Evolutionary conservation across 2,797 vertebrate species (phyloP).

Genomic region (Telmatherina bonti): DNA sequence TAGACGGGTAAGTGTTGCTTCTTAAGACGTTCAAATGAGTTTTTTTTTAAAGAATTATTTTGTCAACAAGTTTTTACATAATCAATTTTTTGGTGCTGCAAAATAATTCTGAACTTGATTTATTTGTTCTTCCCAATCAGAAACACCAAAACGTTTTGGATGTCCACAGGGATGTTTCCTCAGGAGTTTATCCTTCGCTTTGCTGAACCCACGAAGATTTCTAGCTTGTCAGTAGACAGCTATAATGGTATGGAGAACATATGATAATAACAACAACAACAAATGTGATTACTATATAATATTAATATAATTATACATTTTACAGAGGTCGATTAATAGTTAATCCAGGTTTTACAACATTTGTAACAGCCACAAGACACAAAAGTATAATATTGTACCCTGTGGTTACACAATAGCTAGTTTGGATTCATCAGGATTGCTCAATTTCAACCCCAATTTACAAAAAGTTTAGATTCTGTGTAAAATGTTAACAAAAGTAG

Average conservation of each 20-base stretch:
- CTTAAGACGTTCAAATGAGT: too few species aligned
- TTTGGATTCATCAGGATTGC: neutral
- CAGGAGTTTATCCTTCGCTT: conserved; percentile 93
- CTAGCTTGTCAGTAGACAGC: conserved; percentile 86
- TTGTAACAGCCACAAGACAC: neutral
- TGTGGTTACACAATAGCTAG: neutral
- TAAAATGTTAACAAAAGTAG: too few species aligned
- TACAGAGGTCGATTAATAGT: too few species aligned
- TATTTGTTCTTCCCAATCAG: conserved; percentile 67
- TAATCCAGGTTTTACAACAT: neutral
- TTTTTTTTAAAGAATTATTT: too few species aligned
- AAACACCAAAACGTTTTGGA: conserved; percentile 91
- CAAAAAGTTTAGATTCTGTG: too few species aligned
- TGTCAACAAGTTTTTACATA: neutral
- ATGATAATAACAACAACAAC: too few species aligned
- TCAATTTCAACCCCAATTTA: too few species aligned
- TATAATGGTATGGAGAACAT: conserved; percentile 78
- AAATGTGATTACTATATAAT: neutral
- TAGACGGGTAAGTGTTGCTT: conserved; percentile 87
- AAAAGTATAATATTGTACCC: neutral
- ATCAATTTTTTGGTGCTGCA: neutral
- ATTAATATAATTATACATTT: too few species aligned
- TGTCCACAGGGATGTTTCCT: conserved; percentile 95
- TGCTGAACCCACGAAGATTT: conserved; percentile 82
- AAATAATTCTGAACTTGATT: neutral